Evolutionary conservation across 2,888 invertebrate species (phyloP).

Genomic region (Lapara coniferarum): DNA sequence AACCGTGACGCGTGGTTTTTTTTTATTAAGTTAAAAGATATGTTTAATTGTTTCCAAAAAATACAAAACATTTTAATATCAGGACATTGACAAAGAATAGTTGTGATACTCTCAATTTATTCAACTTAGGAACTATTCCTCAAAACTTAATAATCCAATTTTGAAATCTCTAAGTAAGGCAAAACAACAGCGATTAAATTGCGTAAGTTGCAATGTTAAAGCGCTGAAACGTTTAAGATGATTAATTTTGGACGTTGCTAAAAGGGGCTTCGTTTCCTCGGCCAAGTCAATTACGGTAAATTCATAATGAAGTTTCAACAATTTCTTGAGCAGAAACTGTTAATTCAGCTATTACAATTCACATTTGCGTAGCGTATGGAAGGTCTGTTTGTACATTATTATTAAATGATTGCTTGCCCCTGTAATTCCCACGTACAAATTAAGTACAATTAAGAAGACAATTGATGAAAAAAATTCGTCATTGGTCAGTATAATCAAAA

Average conservation of each 20-base stretch:
- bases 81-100: no score
- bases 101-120: no score
- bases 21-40: not conserved
- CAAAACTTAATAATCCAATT: no score
- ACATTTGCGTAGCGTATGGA: not conserved
- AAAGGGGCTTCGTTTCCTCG: slow-evolving; percentile 6
- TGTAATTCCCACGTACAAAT: not conserved
- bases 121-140: no score
- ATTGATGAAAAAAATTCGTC: not conserved
- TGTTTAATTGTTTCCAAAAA: no score
- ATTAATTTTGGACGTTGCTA: not conserved
- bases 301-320: slow-evolving; percentile 6
- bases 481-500: not conserved
- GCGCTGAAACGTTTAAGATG: slow-evolving; percentile 4
- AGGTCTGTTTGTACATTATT: not conserved
- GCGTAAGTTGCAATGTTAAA: not conserved
- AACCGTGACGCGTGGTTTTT: not conserved
- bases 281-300: slow-evolving; percentile 1
- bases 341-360: not conserved
- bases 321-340: slow-evolving; percentile 8
- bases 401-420: not conserved
- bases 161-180: not conserved
- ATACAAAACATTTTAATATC: no score
- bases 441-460: not conserved
- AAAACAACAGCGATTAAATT: not conserved